Conservation (phyloP, 2,888 invertebrate species). For the Drosophila acutilabella region DNA sequence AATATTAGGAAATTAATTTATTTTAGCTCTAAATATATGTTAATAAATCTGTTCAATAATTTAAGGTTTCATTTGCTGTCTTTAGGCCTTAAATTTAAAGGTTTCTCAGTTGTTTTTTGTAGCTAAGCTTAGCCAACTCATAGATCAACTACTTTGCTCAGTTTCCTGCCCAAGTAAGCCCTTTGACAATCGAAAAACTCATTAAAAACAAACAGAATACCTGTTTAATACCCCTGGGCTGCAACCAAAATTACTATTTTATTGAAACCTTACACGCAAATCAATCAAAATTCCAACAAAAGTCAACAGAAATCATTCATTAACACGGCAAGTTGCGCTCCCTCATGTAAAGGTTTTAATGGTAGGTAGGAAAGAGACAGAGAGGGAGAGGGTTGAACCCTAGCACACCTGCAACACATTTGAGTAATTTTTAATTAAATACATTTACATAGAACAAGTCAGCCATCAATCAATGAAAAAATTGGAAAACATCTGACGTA, state of each 20-base stretch:
- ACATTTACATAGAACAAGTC: conserved; percentile 34
- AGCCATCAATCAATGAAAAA: conserved; percentile 46
- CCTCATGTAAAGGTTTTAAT: not conserved
- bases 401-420: conserved; percentile 42
- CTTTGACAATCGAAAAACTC: conserved; percentile 7
- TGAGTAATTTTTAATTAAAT: conserved; percentile 47
- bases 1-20: not conserved
- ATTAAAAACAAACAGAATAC: conserved; percentile 36
- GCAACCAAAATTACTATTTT: conserved; percentile 13
- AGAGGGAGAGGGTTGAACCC: conserved; percentile 7
- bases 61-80: not conserved
- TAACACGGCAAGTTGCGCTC: conserved; percentile 1
- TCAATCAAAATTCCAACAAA: conserved; percentile 52
- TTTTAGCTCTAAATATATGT: not conserved
- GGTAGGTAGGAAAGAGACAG: not conserved
- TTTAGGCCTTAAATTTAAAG: not conserved
- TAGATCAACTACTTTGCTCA: not conserved
- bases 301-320: conserved; percentile 44
- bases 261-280: conserved; percentile 41
- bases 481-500: conserved; percentile 24
- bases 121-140: conserved; percentile 6
- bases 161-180: not conserved
- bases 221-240: conserved; percentile 2
- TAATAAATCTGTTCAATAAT: not conserved
- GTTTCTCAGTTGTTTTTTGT: not conserved